Conservation (phyloP, 2,797 vertebrate genomes). For the Philypnodon macrostomus region DNA sequence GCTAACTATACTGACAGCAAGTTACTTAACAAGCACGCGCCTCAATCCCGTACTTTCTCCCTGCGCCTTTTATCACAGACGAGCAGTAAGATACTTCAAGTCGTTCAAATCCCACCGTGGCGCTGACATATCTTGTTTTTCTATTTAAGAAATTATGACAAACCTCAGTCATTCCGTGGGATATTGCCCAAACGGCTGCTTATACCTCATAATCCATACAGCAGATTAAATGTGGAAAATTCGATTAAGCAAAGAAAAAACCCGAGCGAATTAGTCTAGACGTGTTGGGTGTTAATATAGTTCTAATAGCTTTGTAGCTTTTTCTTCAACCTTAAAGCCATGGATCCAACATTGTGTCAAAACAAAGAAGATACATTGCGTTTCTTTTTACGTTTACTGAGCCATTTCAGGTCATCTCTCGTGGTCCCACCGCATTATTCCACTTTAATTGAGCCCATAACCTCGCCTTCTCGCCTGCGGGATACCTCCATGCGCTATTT, state of each 20-base stretch:
- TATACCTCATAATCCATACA: constrained; percentile 58
- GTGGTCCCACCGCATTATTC: constrained; percentile 53
- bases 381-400: constrained; percentile 50
- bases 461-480: constrained; percentile 60
- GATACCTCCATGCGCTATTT: constrained; percentile 42
- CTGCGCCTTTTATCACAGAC: constrained; percentile 66
- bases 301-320: constrained; percentile 45
- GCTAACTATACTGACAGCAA: constrained; percentile 83
- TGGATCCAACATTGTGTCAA: constrained; percentile 40
- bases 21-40: constrained; percentile 76
- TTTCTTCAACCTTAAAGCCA: constrained; percentile 31
- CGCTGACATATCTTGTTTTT: constrained; percentile 71
- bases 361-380: constrained; percentile 43
- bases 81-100: constrained; percentile 72
- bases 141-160: constrained; percentile 70
- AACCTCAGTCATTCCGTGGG: constrained; percentile 62
- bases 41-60: constrained; percentile 55
- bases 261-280: constrained; percentile 64
- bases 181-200: constrained; percentile 65
- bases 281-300: constrained; percentile 57
- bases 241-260: constrained; percentile 69
- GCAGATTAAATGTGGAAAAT: constrained; percentile 71
- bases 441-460: constrained; percentile 67
- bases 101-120: constrained; percentile 73
- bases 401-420: constrained; percentile 68